phyloP scores from a whole-genome alignment of 2,113 vertebrate species.

The Ranitomeya variabilis region DNA sequence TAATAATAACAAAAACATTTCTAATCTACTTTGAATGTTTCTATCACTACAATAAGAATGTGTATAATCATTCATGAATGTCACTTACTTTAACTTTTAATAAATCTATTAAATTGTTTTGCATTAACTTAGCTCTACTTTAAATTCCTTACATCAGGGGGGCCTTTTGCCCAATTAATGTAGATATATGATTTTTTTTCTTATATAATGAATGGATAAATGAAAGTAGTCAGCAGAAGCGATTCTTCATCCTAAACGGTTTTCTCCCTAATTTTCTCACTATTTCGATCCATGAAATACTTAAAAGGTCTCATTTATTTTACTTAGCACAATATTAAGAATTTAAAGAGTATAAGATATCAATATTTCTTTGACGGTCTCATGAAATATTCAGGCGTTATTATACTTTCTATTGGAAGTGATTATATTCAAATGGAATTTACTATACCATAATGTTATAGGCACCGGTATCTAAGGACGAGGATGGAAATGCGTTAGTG shows the following conservation, averaged over 20 bases:
- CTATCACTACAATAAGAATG: background rate
- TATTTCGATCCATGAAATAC: constrained; percentile 50
- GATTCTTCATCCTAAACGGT: constrained; percentile 50
- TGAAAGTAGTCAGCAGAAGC: constrained; percentile 21
- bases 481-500: constrained; percentile 39
- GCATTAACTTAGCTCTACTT: background rate
- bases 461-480: constrained; percentile 62
- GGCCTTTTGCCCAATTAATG: constrained; percentile 25
- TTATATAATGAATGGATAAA: constrained; percentile 23
- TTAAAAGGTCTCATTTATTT: constrained; percentile 58
- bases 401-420: constrained; percentile 68
- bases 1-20: background rate
- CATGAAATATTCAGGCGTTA: constrained; percentile 69
- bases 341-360: constrained; percentile 62
- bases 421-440: constrained; percentile 60
- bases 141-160: background rate
- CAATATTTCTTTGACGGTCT: constrained; percentile 64
- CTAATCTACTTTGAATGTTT: background rate
- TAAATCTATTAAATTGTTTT: constrained; percentile 4
- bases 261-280: constrained; percentile 46
- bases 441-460: constrained; percentile 58
- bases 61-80: background rate
- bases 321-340: constrained; percentile 60
- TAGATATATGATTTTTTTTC: constrained; percentile 13
- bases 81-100: constrained; percentile 3